Percentiles rank a stretch among this genome's conserved stretches.
These are phyloP conservation scores for Jacana jacana DNA, from an alignment of 2,113 vertebrate genomes.

Conservation along the genomic window DNA sequence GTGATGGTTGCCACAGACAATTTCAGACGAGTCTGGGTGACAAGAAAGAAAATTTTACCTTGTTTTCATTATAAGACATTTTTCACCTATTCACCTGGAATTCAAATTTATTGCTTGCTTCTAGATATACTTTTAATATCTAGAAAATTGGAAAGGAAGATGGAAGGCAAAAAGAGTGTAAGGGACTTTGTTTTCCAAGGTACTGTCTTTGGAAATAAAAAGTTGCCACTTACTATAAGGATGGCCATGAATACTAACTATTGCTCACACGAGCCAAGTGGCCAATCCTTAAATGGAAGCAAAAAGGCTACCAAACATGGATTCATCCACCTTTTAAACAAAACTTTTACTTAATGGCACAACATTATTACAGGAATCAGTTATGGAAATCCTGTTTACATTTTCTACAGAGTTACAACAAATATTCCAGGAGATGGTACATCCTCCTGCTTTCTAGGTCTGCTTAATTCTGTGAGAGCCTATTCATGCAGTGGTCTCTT, in stretches of 20 bases:
- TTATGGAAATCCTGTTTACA: not conserved
- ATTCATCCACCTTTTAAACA: not conserved
- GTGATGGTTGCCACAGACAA: not conserved
- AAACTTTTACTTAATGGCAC: not conserved
- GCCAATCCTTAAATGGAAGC: not conserved
- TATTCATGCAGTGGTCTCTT: not conserved
- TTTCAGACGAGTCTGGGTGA: not conserved
- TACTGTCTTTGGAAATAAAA: constrained; percentile 7
- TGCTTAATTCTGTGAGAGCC: not conserved
- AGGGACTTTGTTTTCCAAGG: not conserved
- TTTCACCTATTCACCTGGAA: not conserved
- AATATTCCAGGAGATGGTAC: not conserved
- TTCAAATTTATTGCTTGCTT: not conserved
- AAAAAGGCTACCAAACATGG: not conserved
- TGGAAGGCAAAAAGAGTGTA: not conserved
- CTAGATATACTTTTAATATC: not conserved
- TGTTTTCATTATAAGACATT: not conserved
- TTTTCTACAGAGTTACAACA: not conserved
- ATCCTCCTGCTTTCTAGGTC: not conserved
- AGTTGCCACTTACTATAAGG: constrained; percentile 23
- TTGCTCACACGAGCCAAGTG: not conserved
- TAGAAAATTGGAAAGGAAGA: not conserved
- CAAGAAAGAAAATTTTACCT: not conserved
- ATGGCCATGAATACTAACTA: constrained; percentile 53
- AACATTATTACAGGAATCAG: not conserved